Evolutionary conservation across 30 jellyfish, hydroid and myxozoan genomes (phyloP), one percentile per base, ranked within the genome.

Genomic region (Aurelia aurita): DNA sequence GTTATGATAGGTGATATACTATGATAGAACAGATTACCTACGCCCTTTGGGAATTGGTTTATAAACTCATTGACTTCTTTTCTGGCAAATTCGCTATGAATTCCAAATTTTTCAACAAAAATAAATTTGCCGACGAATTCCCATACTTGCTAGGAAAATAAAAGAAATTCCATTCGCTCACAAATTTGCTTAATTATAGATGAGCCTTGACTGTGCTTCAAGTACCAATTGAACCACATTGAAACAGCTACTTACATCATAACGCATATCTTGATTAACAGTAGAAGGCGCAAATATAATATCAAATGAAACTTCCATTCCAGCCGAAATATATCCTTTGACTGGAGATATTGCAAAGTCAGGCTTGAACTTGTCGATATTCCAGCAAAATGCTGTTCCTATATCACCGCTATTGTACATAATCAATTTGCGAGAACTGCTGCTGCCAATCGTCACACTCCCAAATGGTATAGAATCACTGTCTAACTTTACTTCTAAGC

Each of bases 301-400:
- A 22, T 84, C 94, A 63, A 94, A 94, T 13, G 97, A 74, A 46
- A 94, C 99, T 71, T 94, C 99, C 99, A 94, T 94, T 27, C 99
- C 97, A 2, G 99, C 95, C 8, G 99, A 85, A 31, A 94, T 85
- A 86, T 94, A 94, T 0, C 99, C 99, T 63, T 89, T 89, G 21
- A 83, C 79, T 20, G 99, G 99, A 7, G 86, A 54, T 31, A 94
- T 94, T 51, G 65, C 66, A 45, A 94, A 94, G 77, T 79, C 89
- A 0, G 99, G 96, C 65, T 78, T 79, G 85, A 89, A 85, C 28
- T 84, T 71, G 47, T 89, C 96, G 25, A 64, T 80, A 76, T 94
- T 89, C 99, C 99, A 94, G 49, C 95, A 78, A 70, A 94, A 94
- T 28, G 91, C 83, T 10, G 96, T 89, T 5, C 99, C 99, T 46